Conservation (phyloP, 2,113 vertebrate genomes). For the Gracilinanus agilis region DNA sequence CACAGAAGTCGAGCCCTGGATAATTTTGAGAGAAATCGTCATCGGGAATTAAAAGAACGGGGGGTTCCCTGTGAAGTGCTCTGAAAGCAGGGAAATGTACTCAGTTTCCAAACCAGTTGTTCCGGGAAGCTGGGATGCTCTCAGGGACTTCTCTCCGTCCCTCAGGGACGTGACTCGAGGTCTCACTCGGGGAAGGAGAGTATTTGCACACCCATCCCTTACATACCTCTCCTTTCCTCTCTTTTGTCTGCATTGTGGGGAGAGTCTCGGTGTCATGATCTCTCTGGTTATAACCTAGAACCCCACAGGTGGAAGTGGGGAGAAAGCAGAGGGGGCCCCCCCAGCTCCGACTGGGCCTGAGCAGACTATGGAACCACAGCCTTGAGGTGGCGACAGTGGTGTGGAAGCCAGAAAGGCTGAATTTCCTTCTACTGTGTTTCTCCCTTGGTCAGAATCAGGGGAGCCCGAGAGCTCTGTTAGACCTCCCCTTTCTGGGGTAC, state of each 20-base stretch:
- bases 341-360: background rate
- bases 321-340: background rate
- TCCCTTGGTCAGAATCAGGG: background rate
- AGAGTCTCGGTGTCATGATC: background rate
- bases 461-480: background rate
- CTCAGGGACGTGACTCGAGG: background rate
- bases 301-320: background rate
- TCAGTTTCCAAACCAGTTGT: background rate
- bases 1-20: background rate
- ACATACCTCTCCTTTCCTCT: background rate
- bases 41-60: background rate
- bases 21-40: background rate
- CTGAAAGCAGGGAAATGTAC: background rate
- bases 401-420: constrained; percentile 50
- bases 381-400: background rate
- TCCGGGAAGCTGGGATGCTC: background rate
- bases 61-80: background rate
- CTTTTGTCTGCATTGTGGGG: background rate
- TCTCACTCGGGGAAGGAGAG: background rate
- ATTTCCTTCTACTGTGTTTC: constrained; percentile 77
- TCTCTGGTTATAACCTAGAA: background rate
- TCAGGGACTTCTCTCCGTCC: background rate
- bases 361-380: background rate
- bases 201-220: background rate
- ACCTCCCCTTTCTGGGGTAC: background rate